Evolutionary conservation across 2,113 vertebrate species (phyloP).

Genomic region (Sula dactylatra): DNA sequence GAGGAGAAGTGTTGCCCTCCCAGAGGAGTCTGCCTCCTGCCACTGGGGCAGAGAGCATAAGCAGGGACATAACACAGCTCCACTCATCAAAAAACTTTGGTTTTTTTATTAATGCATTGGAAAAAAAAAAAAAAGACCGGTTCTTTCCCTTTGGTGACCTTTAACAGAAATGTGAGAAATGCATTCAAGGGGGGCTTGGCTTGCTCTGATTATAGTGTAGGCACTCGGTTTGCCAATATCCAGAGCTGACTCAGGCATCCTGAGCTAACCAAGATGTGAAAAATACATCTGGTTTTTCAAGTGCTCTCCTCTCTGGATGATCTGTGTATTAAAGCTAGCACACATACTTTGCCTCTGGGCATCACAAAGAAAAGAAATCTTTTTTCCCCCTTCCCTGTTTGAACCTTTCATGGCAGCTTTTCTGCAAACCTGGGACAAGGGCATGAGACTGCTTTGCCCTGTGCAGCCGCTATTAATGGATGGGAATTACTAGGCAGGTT

Average conservation of each 20-base stretch:
- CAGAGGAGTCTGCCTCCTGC: background rate
- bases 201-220: background rate
- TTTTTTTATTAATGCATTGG: conserved; percentile 56
- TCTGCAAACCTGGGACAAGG: background rate
- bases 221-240: background rate
- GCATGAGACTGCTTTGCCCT: background rate
- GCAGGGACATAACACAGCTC: background rate
- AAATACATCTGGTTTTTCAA: background rate
- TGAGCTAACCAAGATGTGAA: background rate
- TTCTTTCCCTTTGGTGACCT: conserved; percentile 37
- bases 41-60: background rate
- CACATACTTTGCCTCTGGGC: background rate
- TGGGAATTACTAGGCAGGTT: background rate
- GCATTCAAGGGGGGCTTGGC: background rate
- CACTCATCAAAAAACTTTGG: background rate
- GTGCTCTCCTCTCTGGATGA: background rate
- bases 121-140: background rate
- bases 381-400: background rate
- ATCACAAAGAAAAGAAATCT: background rate
- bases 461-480: background rate
- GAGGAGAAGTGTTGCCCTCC: background rate
- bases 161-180: conserved; percentile 20
- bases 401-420: background rate
- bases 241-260: background rate
- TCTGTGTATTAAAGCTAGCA: background rate